These are phyloP conservation scores for Oreohelix idahoensis DNA, from an alignment of 1,140 invertebrate genomes.

Conservation along the genomic window DNA sequence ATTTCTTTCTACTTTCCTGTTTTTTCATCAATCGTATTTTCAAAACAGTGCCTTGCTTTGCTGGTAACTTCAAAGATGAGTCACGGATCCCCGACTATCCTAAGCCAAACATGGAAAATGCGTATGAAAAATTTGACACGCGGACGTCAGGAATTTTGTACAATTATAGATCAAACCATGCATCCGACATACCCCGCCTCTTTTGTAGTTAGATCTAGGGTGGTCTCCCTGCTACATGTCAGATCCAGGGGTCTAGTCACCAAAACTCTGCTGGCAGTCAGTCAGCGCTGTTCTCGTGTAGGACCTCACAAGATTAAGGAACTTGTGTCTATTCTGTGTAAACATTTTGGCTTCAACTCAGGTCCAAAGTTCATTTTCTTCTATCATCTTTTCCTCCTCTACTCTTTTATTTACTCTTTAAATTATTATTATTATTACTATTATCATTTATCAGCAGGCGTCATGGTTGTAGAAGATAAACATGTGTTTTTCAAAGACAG, in stretches of 20 bases:
- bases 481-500: too few species aligned
- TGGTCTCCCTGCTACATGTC: constrained; percentile 5
- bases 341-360: neutral
- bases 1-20: neutral
- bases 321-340: neutral
- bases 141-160: constrained; percentile 7
- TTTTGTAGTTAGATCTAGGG: neutral
- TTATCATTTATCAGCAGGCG: too few species aligned
- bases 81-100: neutral
- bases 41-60: neutral
- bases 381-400: neutral
- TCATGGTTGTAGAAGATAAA: too few species aligned
- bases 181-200: constrained; percentile 1
- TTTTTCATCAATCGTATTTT: neutral
- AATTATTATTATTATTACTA: too few species aligned
- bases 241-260: neutral
- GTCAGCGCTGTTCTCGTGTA: neutral
- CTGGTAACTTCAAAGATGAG: neutral
- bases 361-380: neutral
- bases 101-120: neutral
- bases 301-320: constrained; percentile 10
- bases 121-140: constrained; percentile 11
- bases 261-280: neutral
- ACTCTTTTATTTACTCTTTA: too few species aligned
- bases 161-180: constrained; percentile 2